phyloP scores from a whole-genome alignment of 2,888 invertebrate species.

The Meiosimyza platycephala region DNA sequence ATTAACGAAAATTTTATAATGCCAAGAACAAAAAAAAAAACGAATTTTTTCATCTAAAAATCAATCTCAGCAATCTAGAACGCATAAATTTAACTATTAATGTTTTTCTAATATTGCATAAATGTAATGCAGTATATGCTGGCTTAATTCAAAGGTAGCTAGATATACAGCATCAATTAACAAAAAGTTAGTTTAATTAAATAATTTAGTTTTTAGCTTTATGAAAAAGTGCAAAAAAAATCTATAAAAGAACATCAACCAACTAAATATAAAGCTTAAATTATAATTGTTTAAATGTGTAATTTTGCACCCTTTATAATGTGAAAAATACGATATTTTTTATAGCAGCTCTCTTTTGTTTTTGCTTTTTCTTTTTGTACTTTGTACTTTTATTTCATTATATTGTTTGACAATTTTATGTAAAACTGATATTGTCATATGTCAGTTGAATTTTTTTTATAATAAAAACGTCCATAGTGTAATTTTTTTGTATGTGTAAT shows the following conservation, averaged over 20 bases:
- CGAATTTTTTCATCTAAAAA: background rate
- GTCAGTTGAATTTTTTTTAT: slow-evolving; percentile 15
- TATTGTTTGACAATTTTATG: slow-evolving; percentile 5
- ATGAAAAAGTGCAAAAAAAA: slow-evolving; percentile 3
- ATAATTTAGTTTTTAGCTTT: slow-evolving; percentile 24
- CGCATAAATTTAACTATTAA: background rate
- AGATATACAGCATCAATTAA: slow-evolving; percentile 5
- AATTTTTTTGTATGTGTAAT: background rate
- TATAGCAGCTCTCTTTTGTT: slow-evolving; percentile 31
- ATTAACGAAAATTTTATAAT: too few relatives aligned
- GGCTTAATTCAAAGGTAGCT: background rate
- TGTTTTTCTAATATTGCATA: too few relatives aligned
- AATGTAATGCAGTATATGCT: too few relatives aligned
- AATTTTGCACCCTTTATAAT: too few relatives aligned
- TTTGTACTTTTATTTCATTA: slow-evolving; percentile 36
- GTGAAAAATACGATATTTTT: too few relatives aligned
- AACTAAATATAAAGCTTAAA: background rate
- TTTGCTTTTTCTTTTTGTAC: slow-evolving; percentile 40
- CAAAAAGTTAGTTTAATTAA: slow-evolving; percentile 31
- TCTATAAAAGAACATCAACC: slow-evolving; percentile 5
- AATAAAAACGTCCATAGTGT: slow-evolving; percentile 32
- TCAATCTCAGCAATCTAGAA: background rate
- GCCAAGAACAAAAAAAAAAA: background rate
- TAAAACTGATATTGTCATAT: slow-evolving; percentile 11
- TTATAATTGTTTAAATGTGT: too few relatives aligned